These are phyloP conservation scores for Hesperia comma DNA, from an alignment of 2,888 invertebrate genomes.

Conservation along the genomic window DNA sequence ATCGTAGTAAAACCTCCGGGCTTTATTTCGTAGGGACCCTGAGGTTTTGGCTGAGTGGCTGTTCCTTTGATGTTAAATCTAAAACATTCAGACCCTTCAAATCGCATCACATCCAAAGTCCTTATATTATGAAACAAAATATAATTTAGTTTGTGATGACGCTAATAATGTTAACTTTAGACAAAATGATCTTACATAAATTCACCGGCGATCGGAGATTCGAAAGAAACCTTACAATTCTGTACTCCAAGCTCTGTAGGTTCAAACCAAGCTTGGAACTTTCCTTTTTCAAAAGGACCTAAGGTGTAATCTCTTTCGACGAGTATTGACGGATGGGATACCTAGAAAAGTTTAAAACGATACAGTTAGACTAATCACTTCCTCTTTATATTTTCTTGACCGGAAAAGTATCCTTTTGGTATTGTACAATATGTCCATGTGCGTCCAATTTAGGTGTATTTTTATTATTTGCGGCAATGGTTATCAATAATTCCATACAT, in stretches of 20 bases:
- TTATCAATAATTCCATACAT: no score
- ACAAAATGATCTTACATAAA: constrained; percentile 64
- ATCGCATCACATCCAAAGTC: no score
- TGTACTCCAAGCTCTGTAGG: constrained; percentile 68
- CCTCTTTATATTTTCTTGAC: no score
- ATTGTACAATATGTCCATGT: no score
- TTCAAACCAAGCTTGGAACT: constrained; percentile 70
- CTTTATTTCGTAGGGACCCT: constrained; percentile 68
- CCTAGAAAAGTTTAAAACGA: constrained; percentile 48
- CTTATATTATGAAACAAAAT: no score
- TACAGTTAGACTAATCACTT: no score
- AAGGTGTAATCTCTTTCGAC: constrained; percentile 59
- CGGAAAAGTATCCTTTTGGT: no score
- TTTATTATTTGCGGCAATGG: not conserved
- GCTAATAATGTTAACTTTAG: not conserved
- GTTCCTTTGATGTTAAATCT: constrained; percentile 72
- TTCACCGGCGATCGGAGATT: constrained; percentile 68
- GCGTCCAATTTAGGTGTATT: no score
- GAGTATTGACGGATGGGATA: constrained; percentile 65
- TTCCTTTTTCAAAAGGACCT: constrained; percentile 68
- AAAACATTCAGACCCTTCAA: constrained; percentile 15
- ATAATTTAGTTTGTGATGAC: not conserved
- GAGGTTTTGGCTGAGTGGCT: constrained; percentile 66
- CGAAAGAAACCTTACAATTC: constrained; percentile 62
- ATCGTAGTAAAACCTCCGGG: constrained; percentile 60